A percentile compares a stretch with the other conserved stretches of the same genome.
Conservation (phyloP, 2,797 vertebrate genomes). For the Pseudomugil gertrudae region DNA sequence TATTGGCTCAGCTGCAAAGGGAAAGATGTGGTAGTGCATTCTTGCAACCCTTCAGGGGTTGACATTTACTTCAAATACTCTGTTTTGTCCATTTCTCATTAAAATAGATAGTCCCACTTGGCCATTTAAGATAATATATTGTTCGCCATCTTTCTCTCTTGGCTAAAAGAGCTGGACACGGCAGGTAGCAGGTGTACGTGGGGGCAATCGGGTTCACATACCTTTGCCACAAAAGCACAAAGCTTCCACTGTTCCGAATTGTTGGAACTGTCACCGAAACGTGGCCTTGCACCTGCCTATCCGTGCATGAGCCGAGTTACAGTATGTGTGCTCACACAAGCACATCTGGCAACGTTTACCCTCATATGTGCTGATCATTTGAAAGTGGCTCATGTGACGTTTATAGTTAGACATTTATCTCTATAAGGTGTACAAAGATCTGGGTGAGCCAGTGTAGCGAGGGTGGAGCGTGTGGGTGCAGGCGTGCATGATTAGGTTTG, state of each 20-base stretch:
- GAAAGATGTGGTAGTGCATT: constrained; percentile 54
- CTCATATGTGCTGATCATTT: constrained; percentile 44
- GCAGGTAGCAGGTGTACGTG: constrained; percentile 72
- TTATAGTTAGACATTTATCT: constrained; percentile 44
- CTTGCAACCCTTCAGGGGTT: constrained; percentile 37
- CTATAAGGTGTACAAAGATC: constrained; percentile 37
- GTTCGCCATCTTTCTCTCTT: constrained; percentile 40
- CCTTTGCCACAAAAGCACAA: constrained; percentile 73
- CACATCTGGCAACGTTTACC: constrained; percentile 47
- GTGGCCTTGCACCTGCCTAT: constrained; percentile 66
- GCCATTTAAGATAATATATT: constrained; percentile 53
- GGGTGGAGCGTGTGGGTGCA: constrained; percentile 8
- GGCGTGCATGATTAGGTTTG: constrained; percentile 21
- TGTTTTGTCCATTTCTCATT: constrained; percentile 65
- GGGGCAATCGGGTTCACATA: constrained; percentile 70
- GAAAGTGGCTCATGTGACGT: constrained; percentile 34
- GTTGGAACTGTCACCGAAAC: constrained; percentile 49
- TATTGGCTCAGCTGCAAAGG: constrained; percentile 51
- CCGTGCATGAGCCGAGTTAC: constrained; percentile 38
- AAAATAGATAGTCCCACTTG: constrained; percentile 51
- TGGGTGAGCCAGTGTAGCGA: constrained; percentile 17
- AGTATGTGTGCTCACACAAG: constrained; percentile 14
- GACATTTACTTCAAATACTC: constrained; percentile 47
- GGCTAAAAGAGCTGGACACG: constrained; percentile 54
- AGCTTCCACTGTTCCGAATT: constrained; percentile 58